Conservation (phyloP, 1,140 invertebrate genomes). For the Zaprionus davidi region DNA sequence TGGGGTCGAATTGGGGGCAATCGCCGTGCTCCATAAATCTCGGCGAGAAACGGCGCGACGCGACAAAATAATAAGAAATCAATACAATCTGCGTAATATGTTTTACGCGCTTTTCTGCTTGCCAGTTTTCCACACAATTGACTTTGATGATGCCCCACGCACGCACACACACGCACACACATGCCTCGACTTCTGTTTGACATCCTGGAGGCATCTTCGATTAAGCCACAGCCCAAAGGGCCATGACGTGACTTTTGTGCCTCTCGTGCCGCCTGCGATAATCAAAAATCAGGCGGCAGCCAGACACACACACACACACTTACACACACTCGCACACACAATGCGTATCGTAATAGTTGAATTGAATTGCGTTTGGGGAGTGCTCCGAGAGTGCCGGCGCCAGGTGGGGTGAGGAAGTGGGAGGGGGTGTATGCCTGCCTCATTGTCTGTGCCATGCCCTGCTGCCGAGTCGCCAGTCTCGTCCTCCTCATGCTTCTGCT, state of each 20-base stretch:
- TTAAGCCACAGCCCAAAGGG: conserved; percentile 65
- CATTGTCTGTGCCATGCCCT: conserved; percentile 7
- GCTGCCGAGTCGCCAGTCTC: not conserved
- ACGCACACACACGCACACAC: conserved; percentile 3
- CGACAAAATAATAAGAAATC: conserved; percentile 78
- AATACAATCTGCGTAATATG: conserved; percentile 82
- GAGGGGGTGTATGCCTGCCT: conserved; percentile 15
- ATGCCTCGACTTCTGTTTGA: conserved; percentile 11
- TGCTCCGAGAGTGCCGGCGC: not conserved
- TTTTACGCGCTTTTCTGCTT: conserved; percentile 67
- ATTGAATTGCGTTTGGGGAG: conserved; percentile 69
- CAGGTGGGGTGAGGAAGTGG: not conserved
- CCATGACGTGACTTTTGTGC: conserved; percentile 75
- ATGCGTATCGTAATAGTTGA: conserved; percentile 77
- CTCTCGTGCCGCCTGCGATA: conserved; percentile 58
- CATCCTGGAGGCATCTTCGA: conserved; percentile 48
- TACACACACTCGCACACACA: conserved; percentile 39
- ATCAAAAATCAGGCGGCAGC: conserved; percentile 49
- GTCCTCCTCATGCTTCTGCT: not conserved
- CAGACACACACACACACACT: not conserved
- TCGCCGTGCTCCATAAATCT: conserved; percentile 66
- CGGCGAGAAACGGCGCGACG: conserved; percentile 23
- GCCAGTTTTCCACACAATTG: conserved; percentile 83
- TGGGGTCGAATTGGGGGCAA: not conserved
- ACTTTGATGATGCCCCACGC: conserved; percentile 78